Percentiles rank a stretch among this genome's conserved stretches.
These are phyloP conservation scores for Actenoides hombroni DNA, from an alignment of 2,113 vertebrate species.

Conservation along the genomic window DNA sequence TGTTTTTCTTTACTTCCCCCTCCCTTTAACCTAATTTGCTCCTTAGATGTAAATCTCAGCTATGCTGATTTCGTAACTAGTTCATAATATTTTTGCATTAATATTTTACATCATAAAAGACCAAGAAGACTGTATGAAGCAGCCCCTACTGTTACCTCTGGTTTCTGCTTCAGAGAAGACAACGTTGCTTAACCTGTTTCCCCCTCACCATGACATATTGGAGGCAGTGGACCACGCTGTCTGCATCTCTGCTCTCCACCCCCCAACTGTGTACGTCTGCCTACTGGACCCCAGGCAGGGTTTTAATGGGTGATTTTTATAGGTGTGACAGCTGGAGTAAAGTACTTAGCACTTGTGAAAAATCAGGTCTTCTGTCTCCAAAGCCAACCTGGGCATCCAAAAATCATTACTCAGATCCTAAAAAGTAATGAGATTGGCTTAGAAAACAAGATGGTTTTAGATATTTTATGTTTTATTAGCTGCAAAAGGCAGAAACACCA, in stretches of 20 bases:
- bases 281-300: not conserved
- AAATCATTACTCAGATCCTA: constrained; percentile 29
- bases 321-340: constrained; percentile 47
- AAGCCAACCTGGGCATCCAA: constrained; percentile 23
- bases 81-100: not conserved
- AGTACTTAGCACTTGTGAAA: constrained; percentile 21
- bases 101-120: not conserved
- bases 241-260: not conserved
- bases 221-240: not conserved
- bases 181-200: not conserved
- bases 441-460: not conserved
- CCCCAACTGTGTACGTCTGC: not conserved
- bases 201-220: rapidly evolving
- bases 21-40: constrained; percentile 8
- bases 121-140: not conserved
- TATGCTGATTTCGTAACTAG: not conserved
- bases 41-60: not conserved
- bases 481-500: too few relatives aligned
- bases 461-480: not conserved
- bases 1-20: not conserved
- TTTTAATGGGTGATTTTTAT: constrained; percentile 40
- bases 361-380: not conserved
- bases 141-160: not conserved
- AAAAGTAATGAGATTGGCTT: constrained; percentile 37
- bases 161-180: not conserved